Evolutionary conservation across 2,888 invertebrate species (phyloP).

Genomic region (Odontocerum albicorne): DNA sequence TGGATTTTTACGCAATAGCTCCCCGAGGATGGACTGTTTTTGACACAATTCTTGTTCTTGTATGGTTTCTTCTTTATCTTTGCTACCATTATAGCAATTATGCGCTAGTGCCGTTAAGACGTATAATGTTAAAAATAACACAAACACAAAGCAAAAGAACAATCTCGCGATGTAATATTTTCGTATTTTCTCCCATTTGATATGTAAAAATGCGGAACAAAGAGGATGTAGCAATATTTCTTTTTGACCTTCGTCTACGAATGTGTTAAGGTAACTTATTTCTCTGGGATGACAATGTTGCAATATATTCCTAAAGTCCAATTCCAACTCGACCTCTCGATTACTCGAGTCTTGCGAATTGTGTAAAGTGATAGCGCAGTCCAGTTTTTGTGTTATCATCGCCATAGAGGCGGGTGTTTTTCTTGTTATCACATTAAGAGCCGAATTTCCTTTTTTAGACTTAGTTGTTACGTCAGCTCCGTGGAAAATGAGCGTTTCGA

Average conservation of each 20-base stretch:
- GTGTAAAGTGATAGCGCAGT: slow-evolving; percentile 77
- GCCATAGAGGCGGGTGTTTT: slow-evolving; percentile 85
- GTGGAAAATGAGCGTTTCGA: slow-evolving; percentile 79
- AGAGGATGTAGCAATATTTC: slow-evolving; percentile 84
- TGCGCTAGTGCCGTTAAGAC: slow-evolving; percentile 81
- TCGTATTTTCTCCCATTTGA: slow-evolving; percentile 89
- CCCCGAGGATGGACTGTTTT: slow-evolving; percentile 76
- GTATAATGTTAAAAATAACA: slow-evolving; percentile 78
- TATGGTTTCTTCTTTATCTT: slow-evolving; percentile 71
- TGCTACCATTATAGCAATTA: slow-evolving; percentile 81
- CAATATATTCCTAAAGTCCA: slow-evolving; percentile 80
- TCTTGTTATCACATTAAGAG: slow-evolving; percentile 80
- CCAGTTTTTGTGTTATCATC: slow-evolving; percentile 79
- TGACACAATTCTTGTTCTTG: slow-evolving; percentile 75
- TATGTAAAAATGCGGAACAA: slow-evolving; percentile 83
- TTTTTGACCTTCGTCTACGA: slow-evolving; percentile 87
- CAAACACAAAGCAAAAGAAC: slow-evolving; percentile 77
- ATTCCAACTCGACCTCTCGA: slow-evolving; percentile 77
- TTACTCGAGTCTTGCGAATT: slow-evolving; percentile 76
- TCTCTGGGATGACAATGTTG: slow-evolving; percentile 84
- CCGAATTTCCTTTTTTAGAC: slow-evolving; percentile 85
- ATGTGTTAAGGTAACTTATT: slow-evolving; percentile 83
- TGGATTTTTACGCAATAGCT: slow-evolving; percentile 73
- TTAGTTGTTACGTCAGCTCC: slow-evolving; percentile 89
- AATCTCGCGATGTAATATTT: slow-evolving; percentile 83